Evolutionary conservation across 1,140 invertebrate genomes (phyloP).

Genomic region (Drosophila elegans): DNA sequence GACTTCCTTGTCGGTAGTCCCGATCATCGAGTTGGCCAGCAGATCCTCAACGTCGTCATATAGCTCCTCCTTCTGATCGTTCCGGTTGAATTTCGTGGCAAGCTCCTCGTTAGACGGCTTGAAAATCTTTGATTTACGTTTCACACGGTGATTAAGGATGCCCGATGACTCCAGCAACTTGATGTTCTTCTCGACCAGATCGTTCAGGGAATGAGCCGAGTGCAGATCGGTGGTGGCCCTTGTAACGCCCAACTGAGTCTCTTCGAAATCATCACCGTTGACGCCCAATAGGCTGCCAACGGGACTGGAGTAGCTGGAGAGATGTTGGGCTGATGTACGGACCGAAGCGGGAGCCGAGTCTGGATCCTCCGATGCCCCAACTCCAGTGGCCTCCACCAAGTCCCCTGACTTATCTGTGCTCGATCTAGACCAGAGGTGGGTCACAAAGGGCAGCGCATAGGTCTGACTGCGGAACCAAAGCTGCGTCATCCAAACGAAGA

Average conservation of each 20-base stretch:
- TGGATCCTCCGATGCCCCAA: background rate
- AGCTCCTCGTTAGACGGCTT: background rate
- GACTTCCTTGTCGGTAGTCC: conserved; percentile 9
- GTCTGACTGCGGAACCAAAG: background rate
- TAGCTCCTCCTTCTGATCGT: background rate
- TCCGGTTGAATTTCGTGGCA: background rate
- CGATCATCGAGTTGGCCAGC: conserved; percentile 19
- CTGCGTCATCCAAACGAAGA: background rate
- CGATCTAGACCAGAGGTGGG: conserved; percentile 17
- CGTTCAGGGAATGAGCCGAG: conserved; percentile 2
- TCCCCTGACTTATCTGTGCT: background rate
- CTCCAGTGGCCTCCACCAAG: background rate
- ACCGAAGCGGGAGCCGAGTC: background rate
- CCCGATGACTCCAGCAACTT: background rate
- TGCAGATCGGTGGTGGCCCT: background rate
- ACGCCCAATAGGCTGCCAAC: background rate
- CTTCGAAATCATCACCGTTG: background rate
- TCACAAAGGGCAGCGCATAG: conserved; percentile 9
- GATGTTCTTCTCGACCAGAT: conserved; percentile 17
- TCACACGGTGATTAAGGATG: background rate
- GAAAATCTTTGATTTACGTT: background rate
- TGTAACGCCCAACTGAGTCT: background rate
- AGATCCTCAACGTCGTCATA: conserved; percentile 28
- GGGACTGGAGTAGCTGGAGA: conserved; percentile 6
- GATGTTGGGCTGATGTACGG: background rate